Conservation (phyloP, 2,888 invertebrate species). For the Lasioglossum leucozonium region DNA sequence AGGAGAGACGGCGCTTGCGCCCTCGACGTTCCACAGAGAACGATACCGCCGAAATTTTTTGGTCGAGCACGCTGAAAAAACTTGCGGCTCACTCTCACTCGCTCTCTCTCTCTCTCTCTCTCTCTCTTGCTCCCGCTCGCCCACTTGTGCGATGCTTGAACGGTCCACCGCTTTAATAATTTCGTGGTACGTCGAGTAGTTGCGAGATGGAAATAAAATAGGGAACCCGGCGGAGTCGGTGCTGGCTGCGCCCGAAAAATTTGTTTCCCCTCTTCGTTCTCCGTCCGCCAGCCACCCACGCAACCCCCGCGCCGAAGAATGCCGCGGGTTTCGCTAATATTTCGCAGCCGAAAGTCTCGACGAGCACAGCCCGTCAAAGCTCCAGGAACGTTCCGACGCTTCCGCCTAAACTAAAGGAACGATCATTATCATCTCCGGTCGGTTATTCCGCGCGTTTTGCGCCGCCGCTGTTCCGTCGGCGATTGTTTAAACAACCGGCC, state of each 20-base stretch:
- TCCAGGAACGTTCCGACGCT: constrained; percentile 43
- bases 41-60: constrained; percentile 60
- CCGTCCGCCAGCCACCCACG: background rate
- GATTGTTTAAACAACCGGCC: background rate
- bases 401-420: constrained; percentile 14
- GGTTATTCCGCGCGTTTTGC: constrained; percentile 6
- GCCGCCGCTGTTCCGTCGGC: constrained; percentile 7
- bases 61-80: constrained; percentile 51
- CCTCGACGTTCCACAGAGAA: background rate
- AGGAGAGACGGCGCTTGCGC: constrained; percentile 69
- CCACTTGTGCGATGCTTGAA: constrained; percentile 62
- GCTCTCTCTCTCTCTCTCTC: constrained; percentile 14
- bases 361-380: constrained; percentile 26
- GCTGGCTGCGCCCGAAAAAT: constrained; percentile 48
- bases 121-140: background rate
- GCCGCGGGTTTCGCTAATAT: constrained; percentile 51
- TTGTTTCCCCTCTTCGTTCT: constrained; percentile 26
- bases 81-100: constrained; percentile 11
- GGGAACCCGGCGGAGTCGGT: constrained; percentile 42
- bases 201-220: constrained; percentile 64
- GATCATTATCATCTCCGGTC: constrained; percentile 49
- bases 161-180: constrained; percentile 65
- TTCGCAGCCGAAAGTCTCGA: constrained; percentile 33
- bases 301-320: constrained; percentile 33
- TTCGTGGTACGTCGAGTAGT: constrained; percentile 65